phyloP scores from a whole-genome alignment of 2,113 vertebrate genomes.

The Percina caprodes region DNA sequence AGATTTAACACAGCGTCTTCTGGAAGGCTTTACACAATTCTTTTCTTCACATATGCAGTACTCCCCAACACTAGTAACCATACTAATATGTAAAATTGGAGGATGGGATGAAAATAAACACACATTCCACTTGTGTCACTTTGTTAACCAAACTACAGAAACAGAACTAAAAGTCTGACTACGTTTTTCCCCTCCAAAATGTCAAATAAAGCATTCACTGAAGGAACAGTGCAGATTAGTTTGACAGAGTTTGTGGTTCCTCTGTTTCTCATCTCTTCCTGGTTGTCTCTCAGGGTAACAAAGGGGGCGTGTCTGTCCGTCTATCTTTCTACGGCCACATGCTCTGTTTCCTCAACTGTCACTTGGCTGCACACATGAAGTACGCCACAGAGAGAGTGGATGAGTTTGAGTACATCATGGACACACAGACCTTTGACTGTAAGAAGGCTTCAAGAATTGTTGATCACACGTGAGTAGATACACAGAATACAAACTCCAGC shows the following conservation, averaged over 20 bases:
- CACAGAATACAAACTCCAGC: background rate
- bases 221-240: background rate
- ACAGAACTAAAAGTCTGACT: conserved; percentile 10
- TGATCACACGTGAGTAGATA: conserved; percentile 90
- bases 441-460: conserved; percentile 79
- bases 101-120: background rate
- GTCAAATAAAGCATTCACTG: background rate
- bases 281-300: conserved; percentile 90
- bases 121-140: background rate
- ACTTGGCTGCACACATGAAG: conserved; percentile 92
- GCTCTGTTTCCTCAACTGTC: conserved; percentile 96
- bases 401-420: conserved; percentile 92
- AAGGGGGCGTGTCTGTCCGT: conserved; percentile 91
- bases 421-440: conserved; percentile 87
- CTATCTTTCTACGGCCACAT: conserved; percentile 91
- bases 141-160: background rate
- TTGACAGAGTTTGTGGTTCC: background rate
- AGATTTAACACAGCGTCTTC: too few relatives aligned
- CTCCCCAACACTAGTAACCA: background rate
- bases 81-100: background rate
- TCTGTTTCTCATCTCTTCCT: background rate
- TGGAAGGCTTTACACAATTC: background rate
- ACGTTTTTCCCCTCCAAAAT: background rate
- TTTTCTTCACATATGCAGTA: background rate
- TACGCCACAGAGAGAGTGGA: conserved; percentile 90